These are phyloP conservation scores for Apotomis betuletana DNA, from an alignment of 2,888 invertebrate genomes.

Conservation along the genomic window DNA sequence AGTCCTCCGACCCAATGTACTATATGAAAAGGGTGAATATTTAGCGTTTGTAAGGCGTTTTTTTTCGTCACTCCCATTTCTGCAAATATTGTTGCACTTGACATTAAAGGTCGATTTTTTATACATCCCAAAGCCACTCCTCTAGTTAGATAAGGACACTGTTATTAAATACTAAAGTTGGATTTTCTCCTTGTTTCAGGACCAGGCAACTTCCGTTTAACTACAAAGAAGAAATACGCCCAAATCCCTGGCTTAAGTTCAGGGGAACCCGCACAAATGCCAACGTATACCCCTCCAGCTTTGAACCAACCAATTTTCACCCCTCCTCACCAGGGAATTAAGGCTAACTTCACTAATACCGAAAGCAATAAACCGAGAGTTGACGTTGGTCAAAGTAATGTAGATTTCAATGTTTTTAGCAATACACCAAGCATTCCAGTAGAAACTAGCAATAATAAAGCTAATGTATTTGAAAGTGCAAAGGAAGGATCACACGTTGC, in stretches of 20 bases:
- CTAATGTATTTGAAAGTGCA: slow-evolving; percentile 39
- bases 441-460: slow-evolving; percentile 37
- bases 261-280: slow-evolving; percentile 52
- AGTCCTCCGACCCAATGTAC: too few relatives aligned
- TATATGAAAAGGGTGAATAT: too few relatives aligned
- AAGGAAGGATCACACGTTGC: slow-evolving; percentile 5
- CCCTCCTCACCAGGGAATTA: slow-evolving; percentile 40
- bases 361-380: slow-evolving; percentile 45
- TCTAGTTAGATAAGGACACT: too few relatives aligned
- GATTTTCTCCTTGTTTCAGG: slow-evolving; percentile 66
- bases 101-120: too few relatives aligned
- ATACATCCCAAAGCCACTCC: too few relatives aligned
- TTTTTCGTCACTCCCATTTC: too few relatives aligned
- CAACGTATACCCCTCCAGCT: slow-evolving; percentile 46
- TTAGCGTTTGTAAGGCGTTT: too few relatives aligned
- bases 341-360: slow-evolving; percentile 24
- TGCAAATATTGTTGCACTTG: too few relatives aligned
- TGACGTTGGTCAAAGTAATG: slow-evolving; percentile 46
- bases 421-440: slow-evolving; percentile 36
- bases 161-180: not conserved
- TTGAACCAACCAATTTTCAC: slow-evolving; percentile 33
- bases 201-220: slow-evolving; percentile 85
- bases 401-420: slow-evolving; percentile 26
- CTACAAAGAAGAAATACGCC: slow-evolving; percentile 89
- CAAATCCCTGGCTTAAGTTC: slow-evolving; percentile 89